phyloP scores from a whole-genome alignment of 2,888 invertebrate genomes.

The Parnassius mnemosyne region DNA sequence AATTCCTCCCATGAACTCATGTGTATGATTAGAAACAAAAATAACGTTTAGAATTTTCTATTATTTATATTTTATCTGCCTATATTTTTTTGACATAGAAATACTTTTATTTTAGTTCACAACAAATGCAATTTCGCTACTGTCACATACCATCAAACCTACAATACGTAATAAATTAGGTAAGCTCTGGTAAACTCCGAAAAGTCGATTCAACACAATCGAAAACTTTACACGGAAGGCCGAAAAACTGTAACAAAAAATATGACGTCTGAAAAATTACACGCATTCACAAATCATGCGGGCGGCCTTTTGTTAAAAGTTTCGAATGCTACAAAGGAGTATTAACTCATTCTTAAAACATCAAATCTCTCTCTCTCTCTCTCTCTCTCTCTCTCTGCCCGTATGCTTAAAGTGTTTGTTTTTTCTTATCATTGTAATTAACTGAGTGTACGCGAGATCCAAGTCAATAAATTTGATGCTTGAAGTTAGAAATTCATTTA shows the following conservation, averaged over 20 bases:
- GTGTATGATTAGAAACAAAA: too few species aligned
- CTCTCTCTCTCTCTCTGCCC: constrained; percentile 52
- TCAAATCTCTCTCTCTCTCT: constrained; percentile 52
- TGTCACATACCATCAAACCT: constrained; percentile 66
- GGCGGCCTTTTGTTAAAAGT: constrained; percentile 74
- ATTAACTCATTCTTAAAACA: constrained; percentile 66
- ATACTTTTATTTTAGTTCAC: constrained; percentile 33
- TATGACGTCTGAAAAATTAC: constrained; percentile 80
- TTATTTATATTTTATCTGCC: too few species aligned
- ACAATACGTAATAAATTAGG: constrained; percentile 58
- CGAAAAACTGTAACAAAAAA: constrained; percentile 71
- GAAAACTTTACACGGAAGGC: constrained; percentile 70
- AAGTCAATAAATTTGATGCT: constrained; percentile 24
- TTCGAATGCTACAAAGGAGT: constrained; percentile 67
- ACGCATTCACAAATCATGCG: constrained; percentile 79
- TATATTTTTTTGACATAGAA: too few species aligned
- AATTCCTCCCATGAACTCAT: too few species aligned
- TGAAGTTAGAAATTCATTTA: background rate
- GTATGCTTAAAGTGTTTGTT: constrained; percentile 47
- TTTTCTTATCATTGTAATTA: constrained; percentile 30
- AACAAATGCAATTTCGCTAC: constrained; percentile 50
- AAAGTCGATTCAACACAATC: constrained; percentile 71
- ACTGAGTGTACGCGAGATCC: constrained; percentile 17
- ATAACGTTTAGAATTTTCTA: too few species aligned
- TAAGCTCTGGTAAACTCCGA: constrained; percentile 61